Conservation (phyloP, 2,888 invertebrate genomes). For the Auanema sp. region DNA sequence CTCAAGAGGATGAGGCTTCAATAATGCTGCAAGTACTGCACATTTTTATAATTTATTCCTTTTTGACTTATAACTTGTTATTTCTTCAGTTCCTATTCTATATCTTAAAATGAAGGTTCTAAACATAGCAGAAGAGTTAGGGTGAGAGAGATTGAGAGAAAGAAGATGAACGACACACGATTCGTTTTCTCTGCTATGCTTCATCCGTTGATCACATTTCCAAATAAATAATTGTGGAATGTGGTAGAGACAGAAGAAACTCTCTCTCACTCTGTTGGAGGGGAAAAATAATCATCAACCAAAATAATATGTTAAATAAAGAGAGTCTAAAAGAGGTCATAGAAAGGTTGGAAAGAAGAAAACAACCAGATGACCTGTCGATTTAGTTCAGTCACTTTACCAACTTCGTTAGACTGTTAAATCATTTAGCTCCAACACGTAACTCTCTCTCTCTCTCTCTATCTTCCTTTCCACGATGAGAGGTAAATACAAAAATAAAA, state of each 20-base stretch:
- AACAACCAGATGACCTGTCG: not conserved
- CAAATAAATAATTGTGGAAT: constrained; percentile 4
- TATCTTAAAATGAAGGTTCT: not conserved
- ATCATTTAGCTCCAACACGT: not conserved
- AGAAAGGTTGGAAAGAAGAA: not conserved
- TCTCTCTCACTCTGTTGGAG: not conserved
- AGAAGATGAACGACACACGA: not conserved
- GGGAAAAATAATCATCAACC: not conserved
- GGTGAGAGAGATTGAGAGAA: constrained; percentile 6
- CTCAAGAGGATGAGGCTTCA: no score
- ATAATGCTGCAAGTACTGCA: no score
- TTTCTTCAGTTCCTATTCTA: not conserved
- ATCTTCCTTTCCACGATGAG: not conserved
- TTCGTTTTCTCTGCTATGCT: no score
- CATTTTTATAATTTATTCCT: no score
- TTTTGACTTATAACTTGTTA: no score
- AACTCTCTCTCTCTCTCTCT: constrained; percentile 7
- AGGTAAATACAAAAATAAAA: no score
- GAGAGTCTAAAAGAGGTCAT: not conserved
- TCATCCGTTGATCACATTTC: constrained; percentile 6
- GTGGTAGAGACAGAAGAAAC: not conserved
- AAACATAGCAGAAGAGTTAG: not conserved
- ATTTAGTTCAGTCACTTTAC: not conserved
- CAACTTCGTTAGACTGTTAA: not conserved
- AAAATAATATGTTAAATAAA: no score